Evolutionary conservation across 2,113 vertebrate genomes (phyloP), one percentile per base, ranked within the genome.

Genomic region (Mobula hypostoma): DNA sequence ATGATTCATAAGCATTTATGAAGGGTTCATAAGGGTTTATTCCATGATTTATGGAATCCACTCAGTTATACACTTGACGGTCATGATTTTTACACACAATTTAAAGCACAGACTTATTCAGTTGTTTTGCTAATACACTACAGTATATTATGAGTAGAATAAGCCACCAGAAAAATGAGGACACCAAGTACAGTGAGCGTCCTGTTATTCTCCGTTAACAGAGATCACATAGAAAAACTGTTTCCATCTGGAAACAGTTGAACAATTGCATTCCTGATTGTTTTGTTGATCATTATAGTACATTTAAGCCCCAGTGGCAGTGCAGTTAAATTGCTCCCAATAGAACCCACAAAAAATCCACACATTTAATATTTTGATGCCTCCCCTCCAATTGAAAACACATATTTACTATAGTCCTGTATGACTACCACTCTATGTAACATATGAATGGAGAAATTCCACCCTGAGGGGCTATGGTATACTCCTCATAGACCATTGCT

Each of bases 351-450:
- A 68, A 66, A 87, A 90, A 2, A n/a, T 6, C 29, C 61, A 90
- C 27, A 90, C 14, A 56, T 27, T 27, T 66, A 14, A 17, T 14
- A 63, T 63, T 66, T 90, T 66, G 61, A 63, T 90, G n/a, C 85
- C 61, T 66, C 85, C 85, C 85, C 61, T 32, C n/a, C 85, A 90
- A 90, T 36, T 90, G 85, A n/a, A 90, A 90, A 90, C 58, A 66
- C 4, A 24, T 24, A 87, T 63, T 61, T 27, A 87, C 56, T 11
- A 63, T 15, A 90, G 61, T 61, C 61, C 61, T 32, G 63, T 32
- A 90, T 8, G 61, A 90, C 40, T 90, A 90, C 32, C 61, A 32
- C n/a, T 68, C 61, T 32, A n/a, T 66, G 29, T 90, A 32, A 29
- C 85, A 90, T 66, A 32, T 32, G n/a, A n/a, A 63, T 66, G 85